A percentile compares a stretch with the other conserved stretches of the same genome.
Conservation (phyloP, 2,888 invertebrate species). For the Idaea straminata region DNA sequence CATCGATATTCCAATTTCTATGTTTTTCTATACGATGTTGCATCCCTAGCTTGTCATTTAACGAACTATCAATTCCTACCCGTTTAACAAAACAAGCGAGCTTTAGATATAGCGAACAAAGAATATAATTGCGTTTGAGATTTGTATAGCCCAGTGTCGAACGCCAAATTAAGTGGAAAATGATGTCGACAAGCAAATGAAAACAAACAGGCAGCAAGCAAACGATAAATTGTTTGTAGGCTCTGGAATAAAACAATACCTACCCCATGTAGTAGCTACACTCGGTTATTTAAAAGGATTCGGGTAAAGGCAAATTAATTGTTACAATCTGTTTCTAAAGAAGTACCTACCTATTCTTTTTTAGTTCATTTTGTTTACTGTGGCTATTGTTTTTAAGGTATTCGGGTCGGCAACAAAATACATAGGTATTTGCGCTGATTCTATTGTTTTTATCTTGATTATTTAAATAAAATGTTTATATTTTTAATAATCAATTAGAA, state of each 20-base stretch:
- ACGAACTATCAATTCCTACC: not conserved
- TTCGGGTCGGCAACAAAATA: not conserved
- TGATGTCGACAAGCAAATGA: constrained; percentile 62
- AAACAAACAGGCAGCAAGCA: constrained; percentile 62
- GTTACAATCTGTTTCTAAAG: constrained; percentile 2
- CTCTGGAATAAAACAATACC: constrained; percentile 48
- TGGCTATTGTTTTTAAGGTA: not conserved
- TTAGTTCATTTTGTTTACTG: not conserved
- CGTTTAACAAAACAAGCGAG: not conserved
- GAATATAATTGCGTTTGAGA: constrained; percentile 56
- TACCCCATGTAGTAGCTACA: constrained; percentile 31
- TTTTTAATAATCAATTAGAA: too few relatives aligned
- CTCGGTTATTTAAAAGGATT: constrained; percentile 38
- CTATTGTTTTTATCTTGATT: not conserved
- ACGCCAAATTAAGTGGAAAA: constrained; percentile 57
- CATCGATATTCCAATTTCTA: too few relatives aligned
- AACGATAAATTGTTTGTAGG: constrained; percentile 56
- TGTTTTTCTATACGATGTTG: too few relatives aligned
- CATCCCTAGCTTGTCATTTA: not conserved
- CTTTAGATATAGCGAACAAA: constrained; percentile 37
- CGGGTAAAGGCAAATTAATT: constrained; percentile 13
- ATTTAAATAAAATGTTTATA: not conserved
- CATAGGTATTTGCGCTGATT: not conserved
- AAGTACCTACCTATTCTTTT: not conserved
- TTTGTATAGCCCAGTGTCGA: constrained; percentile 36